Evolutionary conservation across 1,140 invertebrate species (phyloP).

Genomic region (Piezodorus guildinii): DNA sequence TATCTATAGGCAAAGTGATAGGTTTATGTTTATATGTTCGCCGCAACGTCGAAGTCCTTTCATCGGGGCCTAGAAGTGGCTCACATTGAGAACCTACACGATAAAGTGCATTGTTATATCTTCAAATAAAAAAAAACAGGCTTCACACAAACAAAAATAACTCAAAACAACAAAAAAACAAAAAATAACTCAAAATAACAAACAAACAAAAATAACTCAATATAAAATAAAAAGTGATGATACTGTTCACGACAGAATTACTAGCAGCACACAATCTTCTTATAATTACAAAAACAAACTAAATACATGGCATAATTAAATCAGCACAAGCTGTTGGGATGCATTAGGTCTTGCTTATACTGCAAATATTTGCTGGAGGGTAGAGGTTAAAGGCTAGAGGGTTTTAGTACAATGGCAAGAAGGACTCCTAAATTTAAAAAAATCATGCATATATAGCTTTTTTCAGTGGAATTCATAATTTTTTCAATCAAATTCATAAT

Average conservation of each 20-base stretch:
- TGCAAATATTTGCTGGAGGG: too few species aligned
- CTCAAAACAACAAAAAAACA: constrained; percentile 7
- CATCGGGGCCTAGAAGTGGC: constrained; percentile 29
- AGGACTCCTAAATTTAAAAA: too few species aligned
- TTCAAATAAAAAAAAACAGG: neutral
- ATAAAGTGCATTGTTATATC: constrained; percentile 29
- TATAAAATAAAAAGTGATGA: neutral
- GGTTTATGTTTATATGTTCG: constrained; percentile 47
- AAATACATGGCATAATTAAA: too few species aligned
- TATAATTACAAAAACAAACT: neutral
- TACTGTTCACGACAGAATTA: neutral
- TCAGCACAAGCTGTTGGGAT: too few species aligned
- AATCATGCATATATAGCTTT: too few species aligned
- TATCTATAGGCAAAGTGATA: constrained; percentile 44
- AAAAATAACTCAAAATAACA: neutral
- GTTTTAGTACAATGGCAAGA: too few species aligned
- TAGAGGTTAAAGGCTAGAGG: too few species aligned
- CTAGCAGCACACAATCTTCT: neutral
- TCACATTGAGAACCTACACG: constrained; percentile 26
- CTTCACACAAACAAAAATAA: neutral
- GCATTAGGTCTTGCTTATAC: too few species aligned
- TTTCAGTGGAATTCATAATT: too few species aligned
- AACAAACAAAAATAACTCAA: neutral
- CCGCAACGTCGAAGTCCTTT: constrained; percentile 33
- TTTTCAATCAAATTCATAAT: too few species aligned